phyloP scores from a whole-genome alignment of 2,797 vertebrate genomes.

The Choloepus didactylus region DNA sequence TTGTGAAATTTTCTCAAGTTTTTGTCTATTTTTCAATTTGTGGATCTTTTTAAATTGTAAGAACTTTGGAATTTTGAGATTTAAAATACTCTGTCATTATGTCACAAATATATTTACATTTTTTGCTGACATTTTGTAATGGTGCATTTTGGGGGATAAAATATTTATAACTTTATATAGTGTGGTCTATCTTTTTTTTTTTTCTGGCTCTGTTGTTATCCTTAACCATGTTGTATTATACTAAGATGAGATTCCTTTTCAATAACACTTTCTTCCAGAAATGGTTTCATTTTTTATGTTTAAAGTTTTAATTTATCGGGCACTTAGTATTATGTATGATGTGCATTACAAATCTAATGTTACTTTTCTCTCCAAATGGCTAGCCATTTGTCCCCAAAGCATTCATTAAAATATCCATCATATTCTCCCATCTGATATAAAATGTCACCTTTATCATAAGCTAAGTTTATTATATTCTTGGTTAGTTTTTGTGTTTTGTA shows the following conservation, averaged over 20 bases:
- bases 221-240: neutral
- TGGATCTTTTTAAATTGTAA: neutral
- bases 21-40: neutral
- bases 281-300: conserved; percentile 71
- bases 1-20: neutral
- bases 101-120: neutral
- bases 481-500: conserved; percentile 53
- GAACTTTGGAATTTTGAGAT: conserved; percentile 4
- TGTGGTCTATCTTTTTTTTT: neutral
- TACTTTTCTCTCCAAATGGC: conserved; percentile 72
- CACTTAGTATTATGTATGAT: conserved; percentile 60
- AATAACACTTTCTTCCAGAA: conserved; percentile 66
- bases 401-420: conserved; percentile 74
- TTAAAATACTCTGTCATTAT: neutral
- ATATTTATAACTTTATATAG: neutral
- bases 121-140: conserved; percentile 24
- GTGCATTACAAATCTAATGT: conserved; percentile 57
- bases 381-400: conserved; percentile 58
- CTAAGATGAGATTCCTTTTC: conserved; percentile 54
- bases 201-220: neutral
- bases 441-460: conserved; percentile 77
- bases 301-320: conserved; percentile 74
- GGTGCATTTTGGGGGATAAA: neutral
- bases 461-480: conserved; percentile 68
- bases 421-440: conserved; percentile 68